phyloP scores from a whole-genome alignment of 2,888 invertebrate genomes.

The Dioctria linearis region DNA sequence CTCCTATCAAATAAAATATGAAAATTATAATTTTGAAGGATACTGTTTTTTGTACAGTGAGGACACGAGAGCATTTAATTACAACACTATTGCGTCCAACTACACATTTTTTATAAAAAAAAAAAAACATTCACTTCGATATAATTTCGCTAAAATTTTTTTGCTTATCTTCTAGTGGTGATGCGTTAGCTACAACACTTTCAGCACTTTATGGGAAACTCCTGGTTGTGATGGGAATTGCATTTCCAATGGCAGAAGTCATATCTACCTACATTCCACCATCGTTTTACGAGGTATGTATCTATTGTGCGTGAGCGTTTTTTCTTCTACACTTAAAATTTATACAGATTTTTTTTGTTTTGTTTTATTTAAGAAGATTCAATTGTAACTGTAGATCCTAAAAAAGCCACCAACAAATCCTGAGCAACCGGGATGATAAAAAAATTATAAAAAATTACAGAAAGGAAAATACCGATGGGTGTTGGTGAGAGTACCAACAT shows the following conservation, averaged over 20 bases:
- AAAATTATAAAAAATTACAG: conserved; percentile 8
- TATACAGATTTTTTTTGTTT: not conserved
- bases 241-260: conserved; percentile 96
- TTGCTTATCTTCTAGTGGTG: conserved; percentile 75
- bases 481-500: conserved; percentile 1
- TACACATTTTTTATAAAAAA: not conserved
- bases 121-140: not conserved
- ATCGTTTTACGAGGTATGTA: conserved; percentile 88
- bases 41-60: not conserved
- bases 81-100: not conserved
- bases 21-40: not conserved
- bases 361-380: not conserved
- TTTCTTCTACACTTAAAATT: no score
- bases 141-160: conserved; percentile 38
- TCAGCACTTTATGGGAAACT: conserved; percentile 95
- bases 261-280: conserved; percentile 95
- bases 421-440: not conserved
- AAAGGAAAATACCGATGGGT: conserved; percentile 1
- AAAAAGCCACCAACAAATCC: not conserved
- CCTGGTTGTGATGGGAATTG: conserved; percentile 94
- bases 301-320: not conserved
- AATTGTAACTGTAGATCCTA: conserved; percentile 10
- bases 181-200: conserved; percentile 89
- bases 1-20: no score
- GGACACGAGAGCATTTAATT: not conserved